Evolutionary conservation across 2,888 invertebrate species (phyloP).

Genomic region (Spilosoma lubricipeda): DNA sequence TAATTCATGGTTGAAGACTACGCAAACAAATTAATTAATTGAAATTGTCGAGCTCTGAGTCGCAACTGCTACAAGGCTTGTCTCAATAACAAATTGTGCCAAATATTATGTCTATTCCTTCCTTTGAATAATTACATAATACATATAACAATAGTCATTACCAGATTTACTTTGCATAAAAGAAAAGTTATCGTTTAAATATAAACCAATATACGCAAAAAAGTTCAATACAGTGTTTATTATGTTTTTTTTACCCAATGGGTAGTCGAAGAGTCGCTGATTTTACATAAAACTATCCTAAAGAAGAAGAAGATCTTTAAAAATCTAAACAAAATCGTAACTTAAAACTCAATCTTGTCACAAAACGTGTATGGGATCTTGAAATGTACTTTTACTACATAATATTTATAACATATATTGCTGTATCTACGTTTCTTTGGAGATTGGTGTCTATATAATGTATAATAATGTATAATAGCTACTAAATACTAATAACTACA

Average conservation of each 20-base stretch:
- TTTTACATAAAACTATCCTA: too few species aligned
- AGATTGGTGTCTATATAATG: background rate
- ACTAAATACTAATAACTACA: too few species aligned
- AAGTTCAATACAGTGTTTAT: too few species aligned
- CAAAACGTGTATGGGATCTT: background rate
- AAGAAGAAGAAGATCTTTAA: too few species aligned
- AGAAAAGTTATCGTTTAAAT: too few species aligned
- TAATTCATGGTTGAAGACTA: slow-evolving; percentile 39
- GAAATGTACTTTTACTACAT: background rate
- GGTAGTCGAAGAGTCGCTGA: too few species aligned
- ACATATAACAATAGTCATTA: background rate
- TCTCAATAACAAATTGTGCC: slow-evolving; percentile 59
- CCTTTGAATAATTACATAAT: slow-evolving; percentile 50
- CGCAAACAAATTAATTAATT: slow-evolving; percentile 63
- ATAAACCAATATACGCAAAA: too few species aligned
- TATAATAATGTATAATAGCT: too few species aligned
- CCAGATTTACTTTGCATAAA: background rate
- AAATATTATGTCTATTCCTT: slow-evolving; percentile 47
- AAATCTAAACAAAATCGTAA: too few species aligned
- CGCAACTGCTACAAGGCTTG: slow-evolving; percentile 52
- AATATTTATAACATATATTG: background rate
- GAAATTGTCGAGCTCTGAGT: slow-evolving; percentile 28
- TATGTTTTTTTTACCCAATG: too few species aligned
- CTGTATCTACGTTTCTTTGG: background rate
- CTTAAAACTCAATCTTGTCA: too few species aligned